Conservation (phyloP, 2,113 vertebrate genomes). For the Lepus timidus region DNA sequence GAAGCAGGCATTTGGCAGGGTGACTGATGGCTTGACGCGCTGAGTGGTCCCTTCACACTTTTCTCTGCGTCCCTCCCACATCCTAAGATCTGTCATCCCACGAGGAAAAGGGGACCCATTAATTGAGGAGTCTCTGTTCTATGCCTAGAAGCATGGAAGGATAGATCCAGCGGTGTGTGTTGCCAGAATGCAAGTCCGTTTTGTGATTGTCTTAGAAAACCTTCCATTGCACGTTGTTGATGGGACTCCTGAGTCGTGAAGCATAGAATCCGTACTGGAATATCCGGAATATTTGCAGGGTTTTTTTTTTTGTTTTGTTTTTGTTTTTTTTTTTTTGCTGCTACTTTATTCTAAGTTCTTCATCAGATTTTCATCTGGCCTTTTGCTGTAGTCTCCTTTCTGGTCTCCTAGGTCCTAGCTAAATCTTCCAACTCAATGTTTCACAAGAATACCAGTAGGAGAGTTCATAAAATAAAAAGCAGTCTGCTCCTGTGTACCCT, state of each 20-base stretch:
- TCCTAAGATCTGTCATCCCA: background rate
- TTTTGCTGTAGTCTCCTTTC: background rate
- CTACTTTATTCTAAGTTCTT: background rate
- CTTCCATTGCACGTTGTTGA: background rate
- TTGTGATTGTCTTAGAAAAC: slow-evolving; percentile 13
- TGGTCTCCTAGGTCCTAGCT: background rate
- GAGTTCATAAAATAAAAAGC: slow-evolving; percentile 32
- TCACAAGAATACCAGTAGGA: background rate
- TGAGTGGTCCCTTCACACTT: background rate
- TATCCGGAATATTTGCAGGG: slow-evolving; percentile 6
- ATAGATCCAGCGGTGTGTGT: background rate
- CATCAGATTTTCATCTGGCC: background rate
- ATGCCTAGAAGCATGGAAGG: background rate
- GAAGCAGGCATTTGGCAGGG: background rate
- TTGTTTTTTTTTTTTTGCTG: background rate
- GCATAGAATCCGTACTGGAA: background rate
- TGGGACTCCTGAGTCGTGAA: background rate
- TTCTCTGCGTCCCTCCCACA: background rate
- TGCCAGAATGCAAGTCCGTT: background rate
- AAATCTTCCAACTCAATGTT: background rate
- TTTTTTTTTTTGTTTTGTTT: background rate
- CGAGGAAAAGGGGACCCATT: background rate
- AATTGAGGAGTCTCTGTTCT: background rate
- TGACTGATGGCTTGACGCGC: background rate
- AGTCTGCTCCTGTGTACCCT: background rate